Base-by-base conservation (phyloP, 53 echinoderm and acorn worm genomes). In the Echinometra lucunter region DNA sequence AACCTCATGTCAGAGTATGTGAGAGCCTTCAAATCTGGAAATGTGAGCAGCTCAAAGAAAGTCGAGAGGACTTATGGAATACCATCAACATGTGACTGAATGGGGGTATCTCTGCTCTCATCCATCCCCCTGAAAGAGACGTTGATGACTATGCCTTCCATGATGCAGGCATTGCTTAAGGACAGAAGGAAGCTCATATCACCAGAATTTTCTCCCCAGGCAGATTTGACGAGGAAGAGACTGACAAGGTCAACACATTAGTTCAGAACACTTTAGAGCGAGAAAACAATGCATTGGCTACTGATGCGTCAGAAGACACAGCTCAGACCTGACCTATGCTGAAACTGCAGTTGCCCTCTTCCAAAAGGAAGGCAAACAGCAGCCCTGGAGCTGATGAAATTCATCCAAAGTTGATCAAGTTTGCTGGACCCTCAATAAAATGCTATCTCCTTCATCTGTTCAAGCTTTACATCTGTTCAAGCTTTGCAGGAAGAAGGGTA, bases 11-110 rank as follows among this genome's bases (percentile, higher is more conserved):
- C 58, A 13, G 58, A 58, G 15, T 58, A 58, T 58, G 58, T 18
- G 21, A 58, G 21, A 18, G 58, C 58, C 17, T 8, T 58, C 58
- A 13, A 69, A 30, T 2, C 28, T 6, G 6, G 69, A 69, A 69
- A 30, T 69, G 69, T 69, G 69, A 69, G 69, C 69, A 69, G 32
- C 69, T 69, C 32, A 69, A 69, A 30, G 69, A 69, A 32, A 69
- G 10, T n/a, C 9, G 28, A 11, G 28, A 69, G 3, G 69, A 69
- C 32, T 30, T 30, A n/a, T 69, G 69, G 66, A 66, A 19, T 12
- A 66, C 66, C 27, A 66, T 69, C 32, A 69, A 69, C 28, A 69
- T 28, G 32, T 30, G n/a, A 30, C 28, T 69, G 28, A 69, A 69
- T 58, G 58, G 58, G 17, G 58, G 58, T n/a, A 23, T 25, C 28